Base-by-base conservation (phyloP, 2,113 vertebrate species). In the Sprattus sprattus region DNA sequence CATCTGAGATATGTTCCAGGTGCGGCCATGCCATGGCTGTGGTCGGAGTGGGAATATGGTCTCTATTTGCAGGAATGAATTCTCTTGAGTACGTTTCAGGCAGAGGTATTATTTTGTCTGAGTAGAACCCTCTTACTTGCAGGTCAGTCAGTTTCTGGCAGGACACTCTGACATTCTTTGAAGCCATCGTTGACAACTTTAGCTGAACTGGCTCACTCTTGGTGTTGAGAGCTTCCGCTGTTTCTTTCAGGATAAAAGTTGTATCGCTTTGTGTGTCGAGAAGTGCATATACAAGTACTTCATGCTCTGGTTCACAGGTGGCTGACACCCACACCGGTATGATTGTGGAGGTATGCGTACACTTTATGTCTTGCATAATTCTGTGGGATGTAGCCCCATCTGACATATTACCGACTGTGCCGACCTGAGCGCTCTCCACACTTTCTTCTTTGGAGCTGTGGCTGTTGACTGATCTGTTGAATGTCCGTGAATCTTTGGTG, bases 71-170 rank as follows among this genome's bases (percentile, higher is more conserved):
- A 44, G 87, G 80, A 11, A 90, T 88, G 8, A 87, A 90, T 10
- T 87, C 86, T 81, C 87, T 80, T 81, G 81, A 22, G 6, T 89
- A 87, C 9, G 81, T 85, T 5, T 46, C 25, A 49, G 88, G 86
- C 3, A 89, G 75, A 52, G 60, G 22, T 7, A 89, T 86, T 78
- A 25, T 83, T 89, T n/a, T n/a, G 16, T 81, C 32, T 15, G 52
- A 85, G 71, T 90, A 87, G 25, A 88, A 84, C 39, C 87, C 75
- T 78, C 83, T 88, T 0, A 88, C 85, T 82, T 88, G 87, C 18
- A 90, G 11, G n/a, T 54, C 78, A 64, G 22, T 45, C 18, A 87
- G n/a, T n/a, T n/a, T n/a, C n/a, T n/a, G n/a, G n/a, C n/a, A n/a
- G n/a, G n/a, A n/a, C n/a, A n/a, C n/a, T n/a, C n/a, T n/a, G n/a